phyloP scores from a whole-genome alignment of 2,113 vertebrate genomes.

The Turnix velox region DNA sequence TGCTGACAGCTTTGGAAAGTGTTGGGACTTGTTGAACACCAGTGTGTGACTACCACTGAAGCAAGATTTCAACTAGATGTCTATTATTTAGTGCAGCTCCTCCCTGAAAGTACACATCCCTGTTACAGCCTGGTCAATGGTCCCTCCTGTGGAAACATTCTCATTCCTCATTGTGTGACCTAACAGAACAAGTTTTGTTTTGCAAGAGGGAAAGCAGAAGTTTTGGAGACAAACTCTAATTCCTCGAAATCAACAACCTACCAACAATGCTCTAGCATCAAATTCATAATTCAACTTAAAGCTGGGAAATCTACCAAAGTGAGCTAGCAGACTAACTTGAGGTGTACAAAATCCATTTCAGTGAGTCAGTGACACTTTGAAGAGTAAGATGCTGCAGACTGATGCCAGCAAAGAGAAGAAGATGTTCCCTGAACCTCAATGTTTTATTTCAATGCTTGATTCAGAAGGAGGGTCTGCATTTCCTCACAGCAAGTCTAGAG shows the following conservation, averaged over 20 bases:
- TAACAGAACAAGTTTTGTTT: background rate
- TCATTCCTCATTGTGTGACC: background rate
- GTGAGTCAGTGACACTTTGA: slow-evolving; percentile 28
- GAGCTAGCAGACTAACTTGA: background rate
- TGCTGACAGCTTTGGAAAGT: background rate
- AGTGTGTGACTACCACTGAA: fast-evolving
- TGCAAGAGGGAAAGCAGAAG: background rate
- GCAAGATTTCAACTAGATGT: background rate
- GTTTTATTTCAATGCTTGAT: background rate
- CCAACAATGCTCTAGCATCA: background rate
- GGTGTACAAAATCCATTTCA: slow-evolving; percentile 8
- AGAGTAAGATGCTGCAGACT: slow-evolving; percentile 3
- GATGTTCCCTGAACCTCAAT: background rate
- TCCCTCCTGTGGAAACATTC: background rate
- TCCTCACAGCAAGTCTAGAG: background rate
- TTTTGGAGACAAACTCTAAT: background rate
- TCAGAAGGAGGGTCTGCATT: background rate
- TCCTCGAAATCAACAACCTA: background rate
- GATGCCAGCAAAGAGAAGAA: background rate
- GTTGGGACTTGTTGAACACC: background rate
- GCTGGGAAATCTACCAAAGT: background rate
- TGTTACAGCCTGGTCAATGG: fast-evolving
- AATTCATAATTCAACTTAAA: background rate
- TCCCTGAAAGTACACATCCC: background rate
- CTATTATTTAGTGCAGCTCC: background rate